Evolutionary conservation across 2,888 invertebrate species (phyloP).

Genomic region (Zaprionus obscuricornis): DNA sequence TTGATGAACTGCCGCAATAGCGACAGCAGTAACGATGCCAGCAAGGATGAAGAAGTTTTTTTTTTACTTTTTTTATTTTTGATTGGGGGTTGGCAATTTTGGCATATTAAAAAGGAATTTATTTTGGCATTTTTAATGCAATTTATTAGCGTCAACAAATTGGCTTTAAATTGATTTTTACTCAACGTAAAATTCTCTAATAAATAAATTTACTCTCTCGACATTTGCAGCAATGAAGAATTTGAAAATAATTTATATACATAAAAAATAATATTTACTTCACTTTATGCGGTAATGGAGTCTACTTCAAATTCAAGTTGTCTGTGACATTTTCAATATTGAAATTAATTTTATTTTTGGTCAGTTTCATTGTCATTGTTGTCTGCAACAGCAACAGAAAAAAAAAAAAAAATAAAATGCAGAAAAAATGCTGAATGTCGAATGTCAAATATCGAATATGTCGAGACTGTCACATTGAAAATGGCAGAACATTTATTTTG

Average conservation of each 20-base stretch:
- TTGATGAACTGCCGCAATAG: constrained; percentile 55
- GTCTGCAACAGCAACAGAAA: constrained; percentile 5
- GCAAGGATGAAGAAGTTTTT: constrained; percentile 2
- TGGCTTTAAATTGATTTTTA: constrained; percentile 70
- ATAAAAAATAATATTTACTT: not conserved
- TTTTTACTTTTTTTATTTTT: constrained; percentile 4
- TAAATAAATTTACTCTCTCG: constrained; percentile 30
- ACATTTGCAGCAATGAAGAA: constrained; percentile 27
- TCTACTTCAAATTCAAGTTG: too few species aligned
- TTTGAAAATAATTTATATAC: constrained; percentile 13
- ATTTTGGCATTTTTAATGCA: constrained; percentile 69
- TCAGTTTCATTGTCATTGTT: constrained; percentile 41
- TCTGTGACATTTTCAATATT: constrained; percentile 61
- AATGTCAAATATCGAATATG: not conserved
- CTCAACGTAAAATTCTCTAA: constrained; percentile 8
- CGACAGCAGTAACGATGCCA: constrained; percentile 11
- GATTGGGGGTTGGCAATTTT: constrained; percentile 39
- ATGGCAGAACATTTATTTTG: constrained; percentile 67
- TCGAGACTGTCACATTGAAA: constrained; percentile 53
- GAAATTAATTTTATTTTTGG: constrained; percentile 51
- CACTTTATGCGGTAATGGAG: constrained; percentile 48
- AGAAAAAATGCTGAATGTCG: not conserved
- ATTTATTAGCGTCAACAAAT: constrained; percentile 70
- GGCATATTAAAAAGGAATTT: constrained; percentile 53
- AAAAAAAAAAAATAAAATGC: constrained; percentile 1